phyloP scores from a whole-genome alignment of 2,888 invertebrate species.

The Acleris holmiana region DNA sequence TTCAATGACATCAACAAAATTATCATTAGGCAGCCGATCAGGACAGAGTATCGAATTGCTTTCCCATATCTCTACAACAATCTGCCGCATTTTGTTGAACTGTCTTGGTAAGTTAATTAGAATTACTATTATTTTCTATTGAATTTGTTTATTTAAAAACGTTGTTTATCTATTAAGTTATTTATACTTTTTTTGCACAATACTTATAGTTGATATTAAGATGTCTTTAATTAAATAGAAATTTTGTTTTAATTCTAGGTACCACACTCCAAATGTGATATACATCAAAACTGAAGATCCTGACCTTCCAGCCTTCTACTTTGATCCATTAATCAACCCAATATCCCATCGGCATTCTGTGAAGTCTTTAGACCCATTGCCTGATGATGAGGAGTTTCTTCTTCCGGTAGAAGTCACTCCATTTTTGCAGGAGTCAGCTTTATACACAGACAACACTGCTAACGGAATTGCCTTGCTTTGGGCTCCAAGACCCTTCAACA shows the following conservation, averaged over 20 bases:
- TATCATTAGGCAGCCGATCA: conserved; percentile 98
- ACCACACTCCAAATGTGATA: conserved; percentile 99
- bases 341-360: conserved; percentile 97
- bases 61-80: conserved; percentile 99
- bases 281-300: conserved; percentile 99
- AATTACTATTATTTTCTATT: background rate
- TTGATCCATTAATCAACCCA: conserved; percentile 99
- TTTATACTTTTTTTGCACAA: too few species aligned
- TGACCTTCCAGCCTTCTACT: conserved; percentile 99
- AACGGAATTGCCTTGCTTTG: conserved; percentile 98
- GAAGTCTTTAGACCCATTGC: conserved; percentile 92
- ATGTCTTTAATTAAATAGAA: too few species aligned
- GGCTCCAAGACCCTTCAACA: conserved; percentile 99
- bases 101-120: conserved; percentile 92
- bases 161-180: background rate
- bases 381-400: conserved; percentile 97
- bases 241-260: conserved; percentile 85
- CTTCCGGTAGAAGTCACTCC: conserved; percentile 96
- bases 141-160: background rate
- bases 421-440: conserved; percentile 96
- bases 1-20: conserved; percentile 99
- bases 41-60: conserved; percentile 99
- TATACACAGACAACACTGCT: conserved; percentile 99
- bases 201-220: too few species aligned
- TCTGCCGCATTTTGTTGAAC: conserved; percentile 98